Evolutionary conservation across 1,140 invertebrate genomes (phyloP), one percentile per base, ranked within the genome.

Genomic region (Drosophila sp.): DNA sequence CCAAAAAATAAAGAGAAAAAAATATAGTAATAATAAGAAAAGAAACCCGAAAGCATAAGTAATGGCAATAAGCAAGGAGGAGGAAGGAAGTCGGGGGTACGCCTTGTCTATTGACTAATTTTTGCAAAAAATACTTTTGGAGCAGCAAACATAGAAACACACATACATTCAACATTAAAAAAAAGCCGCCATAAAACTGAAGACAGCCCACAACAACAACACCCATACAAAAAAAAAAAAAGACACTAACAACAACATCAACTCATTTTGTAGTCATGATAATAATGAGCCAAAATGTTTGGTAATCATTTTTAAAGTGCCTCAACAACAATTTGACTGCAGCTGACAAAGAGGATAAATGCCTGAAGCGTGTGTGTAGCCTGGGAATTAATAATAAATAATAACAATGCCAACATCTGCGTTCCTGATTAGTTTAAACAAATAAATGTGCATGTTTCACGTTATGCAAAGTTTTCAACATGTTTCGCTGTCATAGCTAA

Each of bases 221-320:
- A 66, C n/a, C n/a, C 7, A 69, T n/a, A n/a, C n/a, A n/a, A n/a
- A n/a, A n/a, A n/a, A n/a, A n/a, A n/a, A n/a, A n/a, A n/a, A n/a
- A 14, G 40, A 48, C 34, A 16, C 8, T 18, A 45, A 51, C 38
- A 50, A 7, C 16, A 67, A 45, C 36, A 45, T 16, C n/a, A 43
- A 27, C 59, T 63, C 45, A 64, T 57, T 62, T 62, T 72, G 41
- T 69, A 48, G 57, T 46, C 72, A 67, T 73, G 64, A 72, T 58
- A 81, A 82, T 87, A 87, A 86, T 87, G 70, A 77, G 58, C 64
- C 71, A 53, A 86, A 86, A 82, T 82, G 67, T 87, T 82, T 89
- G 82, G 83, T 76, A 87, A 89, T 87, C 43, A 86, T 58, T 78
- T 78, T 77, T 62, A 59, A 76, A 76, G 54, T 66, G 56, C 57